Conservation (phyloP, 2,113 vertebrate species). For the Ceyx cyanopectus region DNA sequence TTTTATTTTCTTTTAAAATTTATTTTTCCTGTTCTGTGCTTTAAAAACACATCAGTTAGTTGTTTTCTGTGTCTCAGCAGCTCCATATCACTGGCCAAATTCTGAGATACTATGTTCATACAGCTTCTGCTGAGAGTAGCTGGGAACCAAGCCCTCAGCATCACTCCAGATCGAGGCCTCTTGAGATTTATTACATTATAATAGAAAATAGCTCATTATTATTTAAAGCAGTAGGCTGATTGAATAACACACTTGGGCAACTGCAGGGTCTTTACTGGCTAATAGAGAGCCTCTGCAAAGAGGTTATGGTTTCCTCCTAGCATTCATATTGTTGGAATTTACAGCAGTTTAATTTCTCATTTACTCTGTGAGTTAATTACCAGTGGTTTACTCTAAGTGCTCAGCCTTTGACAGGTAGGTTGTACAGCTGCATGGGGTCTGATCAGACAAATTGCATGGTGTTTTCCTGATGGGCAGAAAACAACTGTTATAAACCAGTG, state of each 20-base stretch:
- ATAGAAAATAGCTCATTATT: neutral
- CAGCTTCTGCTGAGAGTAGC: neutral
- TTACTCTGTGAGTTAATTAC: neutral
- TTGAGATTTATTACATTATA: neutral
- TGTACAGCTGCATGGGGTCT: neutral
- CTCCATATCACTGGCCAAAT: accelerated
- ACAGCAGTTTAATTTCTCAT: neutral
- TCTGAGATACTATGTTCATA: neutral
- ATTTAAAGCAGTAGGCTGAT: neutral
- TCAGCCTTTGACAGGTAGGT: neutral
- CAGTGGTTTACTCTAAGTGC: neutral
- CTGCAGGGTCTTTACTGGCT: neutral
- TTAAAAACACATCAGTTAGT: neutral
- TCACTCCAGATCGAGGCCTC: neutral
- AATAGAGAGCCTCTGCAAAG: neutral
- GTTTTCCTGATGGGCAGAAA: neutral
- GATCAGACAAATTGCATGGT: neutral
- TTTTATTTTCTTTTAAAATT: neutral
- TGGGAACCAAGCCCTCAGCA: neutral
- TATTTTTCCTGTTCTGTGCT: neutral
- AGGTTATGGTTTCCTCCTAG: neutral
- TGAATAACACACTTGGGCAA: neutral
- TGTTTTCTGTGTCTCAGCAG: neutral
- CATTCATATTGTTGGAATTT: neutral
- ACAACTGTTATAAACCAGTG: neutral